Evolutionary conservation across 2,888 invertebrate genomes (phyloP), one percentile per base, ranked within the genome.

Genomic region (Oscheius sp.): DNA sequence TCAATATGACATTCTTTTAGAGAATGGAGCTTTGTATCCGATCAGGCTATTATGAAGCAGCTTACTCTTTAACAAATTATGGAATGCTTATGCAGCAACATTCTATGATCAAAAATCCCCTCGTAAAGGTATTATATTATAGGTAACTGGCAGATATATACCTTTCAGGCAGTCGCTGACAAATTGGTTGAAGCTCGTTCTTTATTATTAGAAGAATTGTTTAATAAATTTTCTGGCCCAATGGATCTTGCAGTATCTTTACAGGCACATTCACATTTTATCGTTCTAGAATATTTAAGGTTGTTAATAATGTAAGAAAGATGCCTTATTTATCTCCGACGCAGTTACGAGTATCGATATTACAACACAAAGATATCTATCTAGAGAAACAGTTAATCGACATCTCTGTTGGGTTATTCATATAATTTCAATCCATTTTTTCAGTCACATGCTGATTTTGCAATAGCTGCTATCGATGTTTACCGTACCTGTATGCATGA

Each of bases 401-500:
- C 25, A 78, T 85, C 27, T 78, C 85, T 79, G 86, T 84, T 56
- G 45, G 78, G 41, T 9, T 12, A 23, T 43, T 41, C 9, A 16
- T n/a, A 21, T 43, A 3, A 55, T 25, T 23, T 35, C 25, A 43
- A n/a, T 16, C 6, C 3, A 5, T 25, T 25, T 21, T 52, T 74
- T 49, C 35, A 84, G 84, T 64, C 83, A 12, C 80, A 85, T 58
- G 77, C 80, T 9, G 87, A 88, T 43, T 83, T 83, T 72, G 76
- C 80, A 21, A 76, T 84, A 3, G 82, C 83, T 52, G 82, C 85
- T 0, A 85, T 87, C 55, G 86, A 88, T 55, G 78, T 86, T 63
- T 87, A 87, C 75, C 74, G 78, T n/a, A 79, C 76, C n/a, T 84
- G 86, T 73, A 87, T 87, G 87, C 86, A 87, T 73, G 87, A 87